Conservation (phyloP, 1,140 invertebrate species). For the Megathymus violae region DNA sequence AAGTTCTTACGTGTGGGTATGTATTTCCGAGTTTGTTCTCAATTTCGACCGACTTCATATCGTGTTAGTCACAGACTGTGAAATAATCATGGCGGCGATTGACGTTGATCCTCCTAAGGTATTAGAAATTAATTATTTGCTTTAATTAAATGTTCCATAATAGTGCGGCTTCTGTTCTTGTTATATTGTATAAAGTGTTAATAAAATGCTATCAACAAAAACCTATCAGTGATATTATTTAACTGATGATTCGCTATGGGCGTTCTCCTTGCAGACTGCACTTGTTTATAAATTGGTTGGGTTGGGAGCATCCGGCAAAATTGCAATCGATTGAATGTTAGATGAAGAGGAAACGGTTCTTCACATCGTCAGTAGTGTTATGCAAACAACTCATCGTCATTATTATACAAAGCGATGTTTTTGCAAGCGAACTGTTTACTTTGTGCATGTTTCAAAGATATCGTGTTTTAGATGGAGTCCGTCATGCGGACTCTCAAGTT, state of each 20-base stretch:
- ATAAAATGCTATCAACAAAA: conserved; percentile 2
- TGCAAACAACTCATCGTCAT: conserved; percentile 28
- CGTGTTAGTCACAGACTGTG: conserved; percentile 52
- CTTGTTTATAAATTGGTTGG: conserved; percentile 44
- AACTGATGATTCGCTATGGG: conserved; percentile 29
- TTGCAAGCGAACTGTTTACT: conserved; percentile 9
- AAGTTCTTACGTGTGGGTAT: conserved; percentile 38
- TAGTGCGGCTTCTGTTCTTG: not conserved
- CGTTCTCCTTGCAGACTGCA: conserved; percentile 37
- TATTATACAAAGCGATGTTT: not conserved
- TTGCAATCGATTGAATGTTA: conserved; percentile 17
- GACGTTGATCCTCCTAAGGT: conserved; percentile 74
- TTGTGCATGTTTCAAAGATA: conserved; percentile 19
- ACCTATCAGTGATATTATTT: not conserved
- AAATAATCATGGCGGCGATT: conserved; percentile 78
- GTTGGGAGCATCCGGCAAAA: conserved; percentile 25
- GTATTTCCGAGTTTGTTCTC: conserved; percentile 14
- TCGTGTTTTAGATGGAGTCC: conserved; percentile 86
- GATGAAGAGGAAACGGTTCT: conserved; percentile 15
- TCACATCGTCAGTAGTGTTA: conserved; percentile 12
- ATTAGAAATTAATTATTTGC: conserved; percentile 8
- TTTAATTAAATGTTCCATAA: conserved; percentile 11
- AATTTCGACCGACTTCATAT: conserved; percentile 45
- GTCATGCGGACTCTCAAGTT: conserved; percentile 92
- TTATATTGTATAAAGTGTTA: not conserved